A percentile compares a stretch with the other conserved stretches of the same genome.
Evolutionary conservation across 1,140 invertebrate species (phyloP).

Genomic region (Adelges cooleyi): DNA sequence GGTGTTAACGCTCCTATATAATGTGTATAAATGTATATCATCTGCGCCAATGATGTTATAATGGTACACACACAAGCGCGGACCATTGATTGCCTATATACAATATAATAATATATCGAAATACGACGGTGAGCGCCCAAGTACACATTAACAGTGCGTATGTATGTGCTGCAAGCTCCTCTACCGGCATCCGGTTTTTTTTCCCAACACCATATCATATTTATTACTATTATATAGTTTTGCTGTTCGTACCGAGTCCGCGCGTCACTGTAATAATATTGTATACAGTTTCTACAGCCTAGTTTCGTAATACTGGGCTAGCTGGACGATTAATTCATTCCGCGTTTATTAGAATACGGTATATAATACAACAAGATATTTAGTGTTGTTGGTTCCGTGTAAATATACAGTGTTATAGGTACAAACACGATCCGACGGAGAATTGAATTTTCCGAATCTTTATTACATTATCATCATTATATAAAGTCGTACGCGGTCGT

Average conservation of each 20-base stretch:
- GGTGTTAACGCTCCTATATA: too few species aligned
- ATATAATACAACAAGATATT: background rate
- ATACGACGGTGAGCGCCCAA: too few species aligned
- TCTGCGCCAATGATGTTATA: background rate
- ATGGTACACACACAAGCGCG: background rate
- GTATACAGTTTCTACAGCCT: too few species aligned
- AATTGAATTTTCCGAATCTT: too few species aligned
- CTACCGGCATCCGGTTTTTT: slow-evolving; percentile 16
- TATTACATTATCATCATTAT: too few species aligned
- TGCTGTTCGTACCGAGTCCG: too few species aligned
- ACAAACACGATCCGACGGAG: too few species aligned
- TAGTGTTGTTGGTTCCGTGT: background rate
- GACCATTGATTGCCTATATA: slow-evolving; percentile 11
- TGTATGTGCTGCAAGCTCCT: background rate
- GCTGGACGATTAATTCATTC: slow-evolving; percentile 18
- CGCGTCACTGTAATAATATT: too few species aligned
- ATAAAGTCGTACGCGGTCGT: too few species aligned
- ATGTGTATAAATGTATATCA: background rate
- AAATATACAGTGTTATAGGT: too few species aligned
- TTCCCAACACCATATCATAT: background rate
- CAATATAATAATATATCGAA: background rate
- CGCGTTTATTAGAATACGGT: background rate
- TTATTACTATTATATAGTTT: too few species aligned
- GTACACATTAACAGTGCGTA: background rate
- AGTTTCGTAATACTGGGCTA: slow-evolving; percentile 1